Evolutionary conservation across 2,797 vertebrate species (phyloP).

Genomic region (Gadopsis bispinosus): DNA sequence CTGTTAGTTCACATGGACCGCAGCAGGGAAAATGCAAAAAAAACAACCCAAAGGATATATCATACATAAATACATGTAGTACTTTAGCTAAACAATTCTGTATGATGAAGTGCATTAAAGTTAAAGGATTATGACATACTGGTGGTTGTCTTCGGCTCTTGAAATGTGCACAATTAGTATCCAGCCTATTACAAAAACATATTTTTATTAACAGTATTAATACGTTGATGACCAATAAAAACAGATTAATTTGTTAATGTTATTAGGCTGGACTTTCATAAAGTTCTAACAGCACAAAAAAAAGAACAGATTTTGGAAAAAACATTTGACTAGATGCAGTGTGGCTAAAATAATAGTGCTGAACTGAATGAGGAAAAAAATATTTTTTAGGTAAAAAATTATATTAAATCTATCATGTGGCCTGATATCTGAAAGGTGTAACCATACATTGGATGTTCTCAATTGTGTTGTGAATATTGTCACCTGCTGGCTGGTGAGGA

Average conservation of each 20-base stretch:
- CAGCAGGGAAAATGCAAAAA: constrained; percentile 35
- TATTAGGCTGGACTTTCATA: constrained; percentile 4
- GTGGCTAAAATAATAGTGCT: neutral
- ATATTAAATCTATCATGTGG: neutral
- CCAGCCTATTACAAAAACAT: constrained; percentile 9
- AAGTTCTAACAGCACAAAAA: neutral
- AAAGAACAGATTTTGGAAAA: neutral
- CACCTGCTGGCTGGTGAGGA: constrained; percentile 25
- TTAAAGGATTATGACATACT: constrained; percentile 34
- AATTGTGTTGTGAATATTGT: constrained; percentile 8
- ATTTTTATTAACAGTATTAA: constrained; percentile 50
- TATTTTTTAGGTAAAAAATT: neutral
- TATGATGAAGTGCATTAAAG: constrained; percentile 57
- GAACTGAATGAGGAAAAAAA: neutral
- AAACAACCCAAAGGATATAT: neutral
- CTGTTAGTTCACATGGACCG: constrained; percentile 40
- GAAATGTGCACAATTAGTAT: constrained; percentile 17
- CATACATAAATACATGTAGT: constrained; percentile 22
- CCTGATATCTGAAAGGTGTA: neutral
- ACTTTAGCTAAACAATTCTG: constrained; percentile 20
- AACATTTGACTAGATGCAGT: neutral
- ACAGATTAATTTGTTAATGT: constrained; percentile 20
- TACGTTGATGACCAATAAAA: constrained; percentile 51
- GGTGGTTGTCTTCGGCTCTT: constrained; percentile 33
- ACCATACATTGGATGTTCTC: constrained; percentile 1